These are phyloP conservation scores for Parotia lawesii DNA, from an alignment of 2,113 vertebrate species.

Conservation along the genomic window DNA sequence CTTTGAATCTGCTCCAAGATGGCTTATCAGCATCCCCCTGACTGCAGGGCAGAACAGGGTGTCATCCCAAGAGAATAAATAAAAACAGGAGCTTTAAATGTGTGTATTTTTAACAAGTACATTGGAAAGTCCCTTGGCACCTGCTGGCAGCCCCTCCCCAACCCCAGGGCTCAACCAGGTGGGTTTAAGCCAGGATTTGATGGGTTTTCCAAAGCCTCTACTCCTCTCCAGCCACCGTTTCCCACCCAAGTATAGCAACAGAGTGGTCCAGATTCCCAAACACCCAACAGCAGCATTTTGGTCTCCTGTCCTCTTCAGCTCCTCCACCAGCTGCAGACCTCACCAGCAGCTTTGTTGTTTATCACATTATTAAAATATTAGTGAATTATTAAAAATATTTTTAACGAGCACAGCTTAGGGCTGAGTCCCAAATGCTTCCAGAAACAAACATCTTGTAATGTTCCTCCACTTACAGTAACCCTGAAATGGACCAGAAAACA, in stretches of 20 bases:
- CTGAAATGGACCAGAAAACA: background rate
- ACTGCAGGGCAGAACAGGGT: background rate
- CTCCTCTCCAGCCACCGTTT: background rate
- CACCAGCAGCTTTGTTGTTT: background rate
- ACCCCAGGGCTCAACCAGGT: background rate
- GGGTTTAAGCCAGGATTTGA: background rate
- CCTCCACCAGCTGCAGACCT: background rate
- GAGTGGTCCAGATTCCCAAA: background rate
- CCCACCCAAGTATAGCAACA: background rate
- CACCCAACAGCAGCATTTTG: background rate
- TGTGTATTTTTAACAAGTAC: background rate
- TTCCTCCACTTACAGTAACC: background rate
- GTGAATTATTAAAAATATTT: background rate
- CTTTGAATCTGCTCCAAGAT: background rate
- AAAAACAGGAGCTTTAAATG: background rate
- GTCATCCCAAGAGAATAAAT: background rate
- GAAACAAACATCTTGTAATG: background rate
- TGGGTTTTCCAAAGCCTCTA: background rate
- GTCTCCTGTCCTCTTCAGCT: background rate
- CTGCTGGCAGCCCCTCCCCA: background rate
- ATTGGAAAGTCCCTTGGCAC: background rate
- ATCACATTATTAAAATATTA: background rate
- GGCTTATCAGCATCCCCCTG: background rate
- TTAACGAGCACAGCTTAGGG: background rate
- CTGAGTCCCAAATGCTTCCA: background rate